These are phyloP conservation scores for Tetragonula carbonaria DNA, from an alignment of 2,888 invertebrate genomes.

Conservation along the genomic window DNA sequence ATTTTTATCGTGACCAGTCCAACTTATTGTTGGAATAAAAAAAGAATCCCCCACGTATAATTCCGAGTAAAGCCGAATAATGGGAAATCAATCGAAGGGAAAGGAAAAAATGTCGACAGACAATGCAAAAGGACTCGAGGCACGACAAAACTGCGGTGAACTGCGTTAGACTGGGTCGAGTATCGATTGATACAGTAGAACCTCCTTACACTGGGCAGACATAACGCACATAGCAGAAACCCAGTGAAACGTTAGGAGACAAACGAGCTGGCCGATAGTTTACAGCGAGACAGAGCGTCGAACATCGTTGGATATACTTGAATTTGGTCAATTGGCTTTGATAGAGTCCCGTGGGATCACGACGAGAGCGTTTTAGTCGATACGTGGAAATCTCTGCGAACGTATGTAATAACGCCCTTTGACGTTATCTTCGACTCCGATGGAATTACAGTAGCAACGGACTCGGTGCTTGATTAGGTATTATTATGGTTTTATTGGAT, in stretches of 20 bases:
- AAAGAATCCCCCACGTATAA: too few species aligned
- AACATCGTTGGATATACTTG: neutral
- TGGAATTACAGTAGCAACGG: neutral
- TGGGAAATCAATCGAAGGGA: too few species aligned
- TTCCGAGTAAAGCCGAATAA: too few species aligned
- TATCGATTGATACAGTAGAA: slow-evolving; percentile 36
- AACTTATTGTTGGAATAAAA: too few species aligned
- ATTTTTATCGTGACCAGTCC: too few species aligned
- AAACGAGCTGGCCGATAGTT: neutral
- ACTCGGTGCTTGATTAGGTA: neutral
- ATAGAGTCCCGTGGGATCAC: neutral
- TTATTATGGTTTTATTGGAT: neutral
- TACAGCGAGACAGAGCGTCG: neutral
- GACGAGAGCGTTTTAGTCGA: neutral
- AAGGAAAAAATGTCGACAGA: too few species aligned
- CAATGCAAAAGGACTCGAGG: too few species aligned
- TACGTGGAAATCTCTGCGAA: neutral
- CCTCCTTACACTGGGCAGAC: neutral
- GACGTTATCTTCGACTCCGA: neutral
- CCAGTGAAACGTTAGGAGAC: neutral
- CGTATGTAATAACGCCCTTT: neutral
- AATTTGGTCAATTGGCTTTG: neutral
- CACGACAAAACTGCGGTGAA: slow-evolving; percentile 12
- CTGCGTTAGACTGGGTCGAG: slow-evolving; percentile 13
- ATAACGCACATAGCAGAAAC: neutral